A percentile compares a stretch with the other conserved stretches of the same genome.
Conservation (phyloP, 2,797 vertebrate species). For the Tangara arthus region DNA sequence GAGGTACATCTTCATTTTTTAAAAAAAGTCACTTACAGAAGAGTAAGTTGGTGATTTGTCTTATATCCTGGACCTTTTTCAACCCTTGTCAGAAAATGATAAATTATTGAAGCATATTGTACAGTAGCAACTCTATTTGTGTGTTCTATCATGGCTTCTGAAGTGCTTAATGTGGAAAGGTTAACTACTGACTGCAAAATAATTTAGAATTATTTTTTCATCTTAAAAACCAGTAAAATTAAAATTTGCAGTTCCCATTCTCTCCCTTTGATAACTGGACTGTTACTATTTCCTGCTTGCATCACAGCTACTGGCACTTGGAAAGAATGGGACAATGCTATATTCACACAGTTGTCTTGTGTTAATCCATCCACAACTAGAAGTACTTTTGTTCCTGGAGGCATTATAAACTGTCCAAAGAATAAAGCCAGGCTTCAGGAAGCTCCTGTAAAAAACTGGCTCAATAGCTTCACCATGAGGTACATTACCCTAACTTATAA, state of each 20-base stretch:
- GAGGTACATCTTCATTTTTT: not conserved
- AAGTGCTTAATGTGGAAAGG: slow-evolving; percentile 27
- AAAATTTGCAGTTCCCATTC: not conserved
- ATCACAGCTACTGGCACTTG: not conserved
- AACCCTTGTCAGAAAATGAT: slow-evolving; percentile 57
- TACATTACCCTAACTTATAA: not conserved
- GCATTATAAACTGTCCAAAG: not conserved
- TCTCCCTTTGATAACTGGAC: not conserved
- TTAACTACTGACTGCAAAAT: slow-evolving; percentile 54
- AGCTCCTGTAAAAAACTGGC: not conserved
- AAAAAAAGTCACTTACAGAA: slow-evolving; percentile 39
- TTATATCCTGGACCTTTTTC: slow-evolving; percentile 28
- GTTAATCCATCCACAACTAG: not conserved
- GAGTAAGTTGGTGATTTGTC: slow-evolving; percentile 54
- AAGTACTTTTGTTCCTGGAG: not conserved
- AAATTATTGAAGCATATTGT: slow-evolving; percentile 41
- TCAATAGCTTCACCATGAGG: not conserved
- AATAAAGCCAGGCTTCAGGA: slow-evolving; percentile 3
- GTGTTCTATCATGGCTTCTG: not conserved
- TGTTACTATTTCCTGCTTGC: not conserved
- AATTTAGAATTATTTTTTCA: slow-evolving; percentile 40
- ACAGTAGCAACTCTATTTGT: slow-evolving; percentile 23
- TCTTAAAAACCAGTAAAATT: not conserved
- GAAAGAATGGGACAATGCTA: not conserved
- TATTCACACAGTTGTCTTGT: not conserved